phyloP scores from a whole-genome alignment of 2,797 vertebrate genomes.

The Eidolon dupreanum region DNA sequence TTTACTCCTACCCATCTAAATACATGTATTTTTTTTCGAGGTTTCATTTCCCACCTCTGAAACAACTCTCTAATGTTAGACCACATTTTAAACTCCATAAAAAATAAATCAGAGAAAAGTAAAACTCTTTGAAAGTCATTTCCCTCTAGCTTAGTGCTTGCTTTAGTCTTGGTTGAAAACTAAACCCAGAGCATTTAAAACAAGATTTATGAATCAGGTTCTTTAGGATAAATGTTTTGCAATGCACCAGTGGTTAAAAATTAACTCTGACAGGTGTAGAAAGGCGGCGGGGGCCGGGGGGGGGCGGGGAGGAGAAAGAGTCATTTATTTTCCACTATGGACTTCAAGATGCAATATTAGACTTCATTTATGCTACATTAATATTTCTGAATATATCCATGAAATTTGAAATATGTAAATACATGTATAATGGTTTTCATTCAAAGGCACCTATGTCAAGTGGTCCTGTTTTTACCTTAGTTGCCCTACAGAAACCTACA shows the following conservation, averaged over 20 bases:
- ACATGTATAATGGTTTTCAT: conserved; percentile 42
- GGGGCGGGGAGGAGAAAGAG: conserved; percentile 49
- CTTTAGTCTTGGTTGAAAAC: conserved; percentile 61
- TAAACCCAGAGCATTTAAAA: conserved; percentile 58
- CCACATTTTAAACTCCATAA: conserved; percentile 63
- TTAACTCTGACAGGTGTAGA: conserved; percentile 75
- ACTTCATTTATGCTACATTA: conserved; percentile 68
- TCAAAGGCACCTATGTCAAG: conserved; percentile 41
- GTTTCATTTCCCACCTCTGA: conserved; percentile 63
- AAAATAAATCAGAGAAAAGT: conserved; percentile 62
- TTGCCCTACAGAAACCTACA: conserved; percentile 23
- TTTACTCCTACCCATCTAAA: not conserved
- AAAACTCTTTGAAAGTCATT: conserved; percentile 67
- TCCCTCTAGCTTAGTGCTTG: conserved; percentile 50
- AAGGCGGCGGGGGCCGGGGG: not conserved
- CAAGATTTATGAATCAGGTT: conserved; percentile 72
- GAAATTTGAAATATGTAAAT: conserved; percentile 69
- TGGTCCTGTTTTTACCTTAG: conserved; percentile 17
- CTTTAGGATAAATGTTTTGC: conserved; percentile 70
- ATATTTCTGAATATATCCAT: conserved; percentile 61
- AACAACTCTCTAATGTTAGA: conserved; percentile 61
- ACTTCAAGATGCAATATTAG: conserved; percentile 60
- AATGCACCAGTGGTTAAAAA: conserved; percentile 69
- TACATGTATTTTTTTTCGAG: not conserved
- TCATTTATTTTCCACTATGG: conserved; percentile 62